These are phyloP conservation scores for Acrocephalus arundinaceus DNA, from an alignment of 2,113 vertebrate species.

Conservation along the genomic window DNA sequence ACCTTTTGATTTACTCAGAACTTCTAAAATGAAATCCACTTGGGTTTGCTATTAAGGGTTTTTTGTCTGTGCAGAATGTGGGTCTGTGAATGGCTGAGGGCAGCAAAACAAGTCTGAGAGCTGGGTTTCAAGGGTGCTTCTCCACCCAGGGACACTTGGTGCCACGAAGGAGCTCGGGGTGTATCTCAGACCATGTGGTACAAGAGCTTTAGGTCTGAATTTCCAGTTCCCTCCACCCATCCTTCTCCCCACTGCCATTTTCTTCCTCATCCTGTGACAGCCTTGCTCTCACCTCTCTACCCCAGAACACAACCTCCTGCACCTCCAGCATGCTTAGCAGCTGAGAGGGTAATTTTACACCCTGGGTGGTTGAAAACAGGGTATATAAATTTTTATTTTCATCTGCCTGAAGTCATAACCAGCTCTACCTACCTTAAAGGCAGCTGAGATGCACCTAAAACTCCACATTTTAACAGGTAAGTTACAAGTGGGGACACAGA, in stretches of 20 bases:
- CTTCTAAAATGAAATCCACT: not conserved
- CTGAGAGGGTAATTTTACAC: not conserved
- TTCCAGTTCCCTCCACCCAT: not conserved
- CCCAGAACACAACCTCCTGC: not conserved
- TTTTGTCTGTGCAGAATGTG: not conserved
- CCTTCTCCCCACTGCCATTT: not conserved
- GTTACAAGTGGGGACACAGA: not conserved
- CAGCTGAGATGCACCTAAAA: not conserved
- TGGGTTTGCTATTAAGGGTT: not conserved
- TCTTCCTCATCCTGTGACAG: not conserved
- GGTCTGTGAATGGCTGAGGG: not conserved
- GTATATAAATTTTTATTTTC: not conserved
- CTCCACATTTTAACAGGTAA: not conserved
- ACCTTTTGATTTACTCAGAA: not conserved
- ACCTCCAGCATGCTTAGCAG: not conserved
- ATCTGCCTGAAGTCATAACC: not conserved
- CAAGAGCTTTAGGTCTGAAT: not conserved
- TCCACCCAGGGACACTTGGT: accelerated
- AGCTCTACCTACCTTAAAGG: not conserved
- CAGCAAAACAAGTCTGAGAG: not conserved
- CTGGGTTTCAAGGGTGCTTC: not conserved
- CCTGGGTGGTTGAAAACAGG: not conserved
- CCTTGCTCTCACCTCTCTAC: not conserved
- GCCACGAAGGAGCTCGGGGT: accelerated
- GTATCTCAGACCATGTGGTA: accelerated